A percentile compares a stretch with the other conserved stretches of the same genome.
These are phyloP conservation scores for Podocnemis expansa DNA, from an alignment of 2,113 vertebrate species.

Conservation along the genomic window DNA sequence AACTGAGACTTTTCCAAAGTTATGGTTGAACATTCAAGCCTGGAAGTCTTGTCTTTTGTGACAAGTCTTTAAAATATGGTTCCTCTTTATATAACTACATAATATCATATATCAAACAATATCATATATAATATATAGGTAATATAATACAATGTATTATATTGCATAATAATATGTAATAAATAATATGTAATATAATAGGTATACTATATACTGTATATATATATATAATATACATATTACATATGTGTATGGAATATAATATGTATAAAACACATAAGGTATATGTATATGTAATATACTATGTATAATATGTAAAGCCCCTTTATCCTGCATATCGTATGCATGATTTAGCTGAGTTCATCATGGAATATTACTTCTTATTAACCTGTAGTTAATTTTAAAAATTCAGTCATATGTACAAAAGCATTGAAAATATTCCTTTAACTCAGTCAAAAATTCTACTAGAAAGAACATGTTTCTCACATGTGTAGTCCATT, in stretches of 20 bases:
- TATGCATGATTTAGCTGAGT: not conserved
- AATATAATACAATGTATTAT: no score
- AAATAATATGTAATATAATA: no score
- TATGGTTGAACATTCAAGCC: not conserved
- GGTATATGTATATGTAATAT: no score
- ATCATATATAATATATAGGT: not conserved
- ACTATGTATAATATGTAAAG: not conserved
- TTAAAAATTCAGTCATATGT: not conserved
- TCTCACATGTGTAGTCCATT: not conserved
- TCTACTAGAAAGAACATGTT: not conserved
- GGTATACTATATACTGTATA: no score
- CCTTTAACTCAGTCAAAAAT: not conserved
- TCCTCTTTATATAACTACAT: not conserved
- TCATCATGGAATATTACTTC: not conserved
- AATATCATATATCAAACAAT: constrained; percentile 22
- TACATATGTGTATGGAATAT: no score
- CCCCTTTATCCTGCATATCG: not conserved
- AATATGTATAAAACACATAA: no score
- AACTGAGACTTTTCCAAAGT: not conserved
- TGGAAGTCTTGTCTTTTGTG: constrained; percentile 11
- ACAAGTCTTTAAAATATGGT: not conserved
- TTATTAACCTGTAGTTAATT: not conserved
- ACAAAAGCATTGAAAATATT: constrained; percentile 18
- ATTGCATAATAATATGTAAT: no score
- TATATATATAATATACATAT: no score